phyloP scores from a whole-genome alignment of 2,888 invertebrate species.

The Oligia fasciuncula region DNA sequence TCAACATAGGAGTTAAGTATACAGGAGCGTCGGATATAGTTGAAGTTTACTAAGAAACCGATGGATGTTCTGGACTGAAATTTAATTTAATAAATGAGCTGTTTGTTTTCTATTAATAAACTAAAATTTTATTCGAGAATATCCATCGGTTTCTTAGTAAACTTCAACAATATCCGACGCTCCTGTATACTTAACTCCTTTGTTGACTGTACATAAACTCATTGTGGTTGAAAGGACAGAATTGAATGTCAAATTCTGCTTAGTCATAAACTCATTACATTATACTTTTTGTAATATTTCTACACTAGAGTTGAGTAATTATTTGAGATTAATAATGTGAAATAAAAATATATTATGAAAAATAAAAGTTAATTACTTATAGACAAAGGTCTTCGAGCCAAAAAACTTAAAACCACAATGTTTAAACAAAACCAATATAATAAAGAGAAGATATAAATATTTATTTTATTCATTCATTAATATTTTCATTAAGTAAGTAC shows the following conservation, averaged over 20 bases:
- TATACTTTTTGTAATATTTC: not conserved
- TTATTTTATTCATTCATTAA: constrained; percentile 10
- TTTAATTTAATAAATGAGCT: too few relatives aligned
- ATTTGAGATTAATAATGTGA: not conserved
- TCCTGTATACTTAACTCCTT: too few relatives aligned
- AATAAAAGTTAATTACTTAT: not conserved
- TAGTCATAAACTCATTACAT: constrained; percentile 3
- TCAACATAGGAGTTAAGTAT: too few relatives aligned
- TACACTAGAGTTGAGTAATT: not conserved
- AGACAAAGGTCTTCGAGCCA: not conserved
- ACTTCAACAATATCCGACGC: too few relatives aligned
- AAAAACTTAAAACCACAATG: constrained; percentile 2
- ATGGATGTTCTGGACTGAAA: too few relatives aligned
- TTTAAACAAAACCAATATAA: not conserved
- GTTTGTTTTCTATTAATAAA: too few relatives aligned
- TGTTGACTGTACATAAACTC: too few relatives aligned
- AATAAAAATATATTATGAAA: not conserved
- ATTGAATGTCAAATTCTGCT: not conserved
- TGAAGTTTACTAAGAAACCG: too few relatives aligned
- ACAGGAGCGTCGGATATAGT: too few relatives aligned
- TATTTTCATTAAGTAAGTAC: constrained; percentile 37
- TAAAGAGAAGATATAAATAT: not conserved
- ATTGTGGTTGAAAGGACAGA: not conserved
- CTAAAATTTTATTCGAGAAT: too few relatives aligned
- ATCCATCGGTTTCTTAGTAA: too few relatives aligned